Percentiles rank a stretch among this genome's conserved stretches.
phyloP scores from a whole-genome alignment of 2,888 invertebrate genomes.

The Alviniconcha strummeri region DNA sequence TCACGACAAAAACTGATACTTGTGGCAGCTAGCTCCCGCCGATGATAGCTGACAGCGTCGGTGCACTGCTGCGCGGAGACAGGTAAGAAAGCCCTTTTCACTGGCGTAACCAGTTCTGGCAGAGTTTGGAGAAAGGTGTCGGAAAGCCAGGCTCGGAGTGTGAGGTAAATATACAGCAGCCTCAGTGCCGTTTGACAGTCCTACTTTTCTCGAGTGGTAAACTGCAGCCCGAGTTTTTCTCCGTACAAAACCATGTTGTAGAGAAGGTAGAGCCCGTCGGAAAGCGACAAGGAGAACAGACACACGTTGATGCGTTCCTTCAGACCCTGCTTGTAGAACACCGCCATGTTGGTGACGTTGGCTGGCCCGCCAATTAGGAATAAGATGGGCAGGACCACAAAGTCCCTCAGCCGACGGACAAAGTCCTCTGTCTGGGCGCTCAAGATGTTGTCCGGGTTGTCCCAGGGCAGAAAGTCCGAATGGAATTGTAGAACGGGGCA shows the following conservation, averaged over 20 bases:
- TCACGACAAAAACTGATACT: too few relatives aligned
- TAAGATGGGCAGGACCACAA: not conserved
- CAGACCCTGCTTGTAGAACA: constrained; percentile 21
- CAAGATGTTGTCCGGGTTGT: constrained; percentile 16
- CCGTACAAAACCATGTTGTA: not conserved
- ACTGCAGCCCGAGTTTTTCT: not conserved
- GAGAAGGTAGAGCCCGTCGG: not conserved
- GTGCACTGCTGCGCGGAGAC: too few relatives aligned
- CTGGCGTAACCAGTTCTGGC: too few relatives aligned
- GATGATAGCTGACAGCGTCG: too few relatives aligned
- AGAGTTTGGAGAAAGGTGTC: too few relatives aligned
- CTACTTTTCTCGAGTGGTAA: constrained; percentile 9
- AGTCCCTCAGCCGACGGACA: not conserved
- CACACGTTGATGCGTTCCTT: constrained; percentile 23
- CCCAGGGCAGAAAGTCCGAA: not conserved
- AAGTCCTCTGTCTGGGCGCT: not conserved
- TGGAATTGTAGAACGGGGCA: not conserved
- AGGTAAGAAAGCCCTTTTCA: too few relatives aligned
- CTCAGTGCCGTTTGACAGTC: too few relatives aligned
- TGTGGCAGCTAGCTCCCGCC: too few relatives aligned
- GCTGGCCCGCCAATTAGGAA: constrained; percentile 15
- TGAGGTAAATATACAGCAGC: too few relatives aligned
- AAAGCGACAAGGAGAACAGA: constrained; percentile 13
- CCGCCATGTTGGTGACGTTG: constrained; percentile 27
- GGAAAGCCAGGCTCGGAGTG: too few relatives aligned